Evolutionary conservation across 2,113 vertebrate genomes (phyloP).

Genomic region (Ceyx margarethae): DNA sequence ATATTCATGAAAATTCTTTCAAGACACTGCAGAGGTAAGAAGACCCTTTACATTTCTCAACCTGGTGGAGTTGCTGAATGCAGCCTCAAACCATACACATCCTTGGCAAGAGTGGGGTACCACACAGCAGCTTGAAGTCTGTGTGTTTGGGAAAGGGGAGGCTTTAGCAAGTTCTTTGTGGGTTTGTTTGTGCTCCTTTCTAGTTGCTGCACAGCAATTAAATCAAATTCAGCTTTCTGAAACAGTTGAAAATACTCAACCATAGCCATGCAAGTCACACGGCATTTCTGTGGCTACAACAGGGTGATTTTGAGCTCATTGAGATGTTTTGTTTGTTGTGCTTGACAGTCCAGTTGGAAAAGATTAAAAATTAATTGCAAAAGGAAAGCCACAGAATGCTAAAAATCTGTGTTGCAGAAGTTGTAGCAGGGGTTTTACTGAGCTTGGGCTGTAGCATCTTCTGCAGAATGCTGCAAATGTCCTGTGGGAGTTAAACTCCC

Average conservation of each 20-base stretch:
- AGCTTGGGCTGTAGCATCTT: background rate
- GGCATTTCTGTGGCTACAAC: background rate
- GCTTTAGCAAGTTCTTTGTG: background rate
- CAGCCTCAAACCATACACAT: background rate
- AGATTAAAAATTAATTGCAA: background rate
- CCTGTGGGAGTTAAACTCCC: background rate
- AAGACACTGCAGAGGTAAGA: slow-evolving; percentile 42
- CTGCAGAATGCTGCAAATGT: background rate
- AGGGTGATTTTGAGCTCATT: background rate
- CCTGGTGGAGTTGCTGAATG: background rate
- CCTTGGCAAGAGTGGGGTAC: rapidly evolving
- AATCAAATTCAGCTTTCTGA: background rate
- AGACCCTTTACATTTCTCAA: background rate
- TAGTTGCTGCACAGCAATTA: background rate
- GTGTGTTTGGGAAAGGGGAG: background rate
- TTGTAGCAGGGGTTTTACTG: background rate
- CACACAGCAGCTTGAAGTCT: background rate
- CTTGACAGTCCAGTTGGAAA: background rate
- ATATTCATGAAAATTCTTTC: background rate
- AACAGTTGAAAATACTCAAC: background rate
- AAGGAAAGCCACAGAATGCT: background rate
- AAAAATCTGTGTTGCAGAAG: background rate
- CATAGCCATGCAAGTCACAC: background rate
- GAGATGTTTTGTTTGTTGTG: background rate
- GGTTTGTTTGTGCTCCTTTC: background rate